phyloP scores from a whole-genome alignment of 2,113 vertebrate species.

The Origma solitaria region DNA sequence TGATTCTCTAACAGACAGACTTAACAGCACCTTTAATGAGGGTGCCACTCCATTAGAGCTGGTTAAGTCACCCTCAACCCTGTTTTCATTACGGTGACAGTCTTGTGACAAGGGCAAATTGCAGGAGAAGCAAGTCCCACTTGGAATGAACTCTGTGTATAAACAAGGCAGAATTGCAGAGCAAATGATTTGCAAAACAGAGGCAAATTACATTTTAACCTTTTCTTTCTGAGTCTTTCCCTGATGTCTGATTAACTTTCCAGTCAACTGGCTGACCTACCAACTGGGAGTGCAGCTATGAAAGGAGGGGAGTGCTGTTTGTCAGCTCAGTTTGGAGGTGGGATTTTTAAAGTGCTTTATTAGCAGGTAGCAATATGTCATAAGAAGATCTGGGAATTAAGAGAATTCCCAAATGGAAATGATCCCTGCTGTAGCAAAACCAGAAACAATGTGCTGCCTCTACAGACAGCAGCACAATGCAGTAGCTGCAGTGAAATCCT shows the following conservation, averaged over 20 bases:
- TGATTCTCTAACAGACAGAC: neutral
- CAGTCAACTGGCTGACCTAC: constrained; percentile 35
- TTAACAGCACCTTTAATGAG: constrained; percentile 42
- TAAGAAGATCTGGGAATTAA: neutral
- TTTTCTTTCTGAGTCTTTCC: constrained; percentile 40
- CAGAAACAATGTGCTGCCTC: neutral
- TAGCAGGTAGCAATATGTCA: neutral
- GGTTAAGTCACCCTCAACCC: constrained; percentile 56
- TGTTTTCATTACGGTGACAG: constrained; percentile 32
- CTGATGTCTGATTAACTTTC: constrained; percentile 33
- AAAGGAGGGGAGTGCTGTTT: neutral
- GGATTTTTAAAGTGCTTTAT: neutral
- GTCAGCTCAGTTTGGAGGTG: neutral
- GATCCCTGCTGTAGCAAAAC: neutral
- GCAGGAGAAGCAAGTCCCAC: constrained; percentile 30
- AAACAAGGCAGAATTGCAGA: constrained; percentile 40
- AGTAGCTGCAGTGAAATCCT: neutral
- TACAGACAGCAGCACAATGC: neutral
- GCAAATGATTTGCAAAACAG: constrained; percentile 48
- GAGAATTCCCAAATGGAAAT: neutral
- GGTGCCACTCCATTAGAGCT: constrained; percentile 42
- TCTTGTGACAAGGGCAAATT: constrained; percentile 54
- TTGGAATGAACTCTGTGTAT: constrained; percentile 40
- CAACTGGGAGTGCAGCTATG: neutral
- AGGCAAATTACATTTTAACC: constrained; percentile 49